These are phyloP conservation scores for Cottus gobio DNA, from an alignment of 2,113 vertebrate genomes.

Conservation along the genomic window DNA sequence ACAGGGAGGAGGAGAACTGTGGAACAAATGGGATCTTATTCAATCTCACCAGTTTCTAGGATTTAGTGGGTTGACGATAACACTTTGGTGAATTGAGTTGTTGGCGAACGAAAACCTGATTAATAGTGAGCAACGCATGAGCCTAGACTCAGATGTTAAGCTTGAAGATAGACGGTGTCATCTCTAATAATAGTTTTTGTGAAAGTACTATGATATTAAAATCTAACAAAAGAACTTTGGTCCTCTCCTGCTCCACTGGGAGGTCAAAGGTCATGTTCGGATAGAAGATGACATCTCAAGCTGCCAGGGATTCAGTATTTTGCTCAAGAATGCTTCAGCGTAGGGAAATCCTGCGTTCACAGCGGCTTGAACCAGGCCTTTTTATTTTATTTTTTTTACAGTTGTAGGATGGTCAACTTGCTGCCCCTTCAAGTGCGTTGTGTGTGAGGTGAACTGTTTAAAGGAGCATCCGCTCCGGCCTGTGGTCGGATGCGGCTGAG, in stretches of 20 bases:
- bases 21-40: conserved; percentile 73
- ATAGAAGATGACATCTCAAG: not conserved
- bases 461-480: conserved; percentile 47
- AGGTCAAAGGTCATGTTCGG: conserved; percentile 33
- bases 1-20: conserved; percentile 41
- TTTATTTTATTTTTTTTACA: not conserved
- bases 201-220: not conserved
- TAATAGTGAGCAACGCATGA: conserved; percentile 11
- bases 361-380: conserved; percentile 28
- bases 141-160: conserved; percentile 21
- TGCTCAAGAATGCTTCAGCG: not conserved
- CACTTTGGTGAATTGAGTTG: conserved; percentile 19
- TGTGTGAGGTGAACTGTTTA: conserved; percentile 39
- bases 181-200: not conserved
- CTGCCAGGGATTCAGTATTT: not conserved
- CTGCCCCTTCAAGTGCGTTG: conserved; percentile 2
- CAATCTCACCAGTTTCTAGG: conserved; percentile 49
- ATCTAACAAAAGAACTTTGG: not conserved
- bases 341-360: conserved; percentile 21
- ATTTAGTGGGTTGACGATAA: conserved; percentile 42
- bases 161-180: not conserved
- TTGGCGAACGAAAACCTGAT: conserved; percentile 21
- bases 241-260: not conserved
- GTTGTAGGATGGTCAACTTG: conserved; percentile 13
- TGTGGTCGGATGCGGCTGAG: conserved; percentile 45